Evolutionary conservation across 2,888 invertebrate species (phyloP).

Genomic region (Timema cristinae): DNA sequence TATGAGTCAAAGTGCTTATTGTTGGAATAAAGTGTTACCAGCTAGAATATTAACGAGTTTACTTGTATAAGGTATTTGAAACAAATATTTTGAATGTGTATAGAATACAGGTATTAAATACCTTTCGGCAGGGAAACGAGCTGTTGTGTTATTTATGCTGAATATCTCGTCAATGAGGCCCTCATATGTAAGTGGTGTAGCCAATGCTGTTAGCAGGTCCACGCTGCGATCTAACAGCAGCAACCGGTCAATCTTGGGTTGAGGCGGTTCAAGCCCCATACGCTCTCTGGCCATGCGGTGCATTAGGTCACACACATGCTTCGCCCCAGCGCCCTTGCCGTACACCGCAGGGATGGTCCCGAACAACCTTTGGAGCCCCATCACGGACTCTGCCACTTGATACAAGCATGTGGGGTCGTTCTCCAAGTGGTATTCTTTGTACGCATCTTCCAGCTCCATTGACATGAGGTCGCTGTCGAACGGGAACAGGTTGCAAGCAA

Average conservation of each 20-base stretch:
- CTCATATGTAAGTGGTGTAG: slow-evolving; percentile 95
- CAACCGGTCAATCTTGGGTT: slow-evolving; percentile 72
- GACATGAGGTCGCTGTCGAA: slow-evolving; percentile 90
- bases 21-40: too few relatives aligned
- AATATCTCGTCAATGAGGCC: slow-evolving; percentile 95
- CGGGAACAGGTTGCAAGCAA: slow-evolving; percentile 83
- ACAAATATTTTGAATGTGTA: too few relatives aligned
- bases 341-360: slow-evolving; percentile 86
- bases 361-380: slow-evolving; percentile 79
- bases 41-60: too few relatives aligned
- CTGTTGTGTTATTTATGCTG: slow-evolving; percentile 76
- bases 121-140: slow-evolving; percentile 76
- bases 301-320: slow-evolving; percentile 84
- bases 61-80: too few relatives aligned
- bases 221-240: slow-evolving; percentile 85
- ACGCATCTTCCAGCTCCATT: slow-evolving; percentile 80
- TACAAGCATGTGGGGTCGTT: slow-evolving; percentile 86
- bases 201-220: slow-evolving; percentile 87
- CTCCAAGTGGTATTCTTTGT: slow-evolving; percentile 80
- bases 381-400: slow-evolving; percentile 81
- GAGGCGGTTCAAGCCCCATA: slow-evolving; percentile 42
- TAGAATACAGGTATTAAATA: too few relatives aligned
- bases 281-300: slow-evolving; percentile 66
- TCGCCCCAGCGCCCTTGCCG: slow-evolving; percentile 84
- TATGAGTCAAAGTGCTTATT: too few relatives aligned